Conservation (phyloP, 2,113 vertebrate genomes). For the Pavo muticus region DNA sequence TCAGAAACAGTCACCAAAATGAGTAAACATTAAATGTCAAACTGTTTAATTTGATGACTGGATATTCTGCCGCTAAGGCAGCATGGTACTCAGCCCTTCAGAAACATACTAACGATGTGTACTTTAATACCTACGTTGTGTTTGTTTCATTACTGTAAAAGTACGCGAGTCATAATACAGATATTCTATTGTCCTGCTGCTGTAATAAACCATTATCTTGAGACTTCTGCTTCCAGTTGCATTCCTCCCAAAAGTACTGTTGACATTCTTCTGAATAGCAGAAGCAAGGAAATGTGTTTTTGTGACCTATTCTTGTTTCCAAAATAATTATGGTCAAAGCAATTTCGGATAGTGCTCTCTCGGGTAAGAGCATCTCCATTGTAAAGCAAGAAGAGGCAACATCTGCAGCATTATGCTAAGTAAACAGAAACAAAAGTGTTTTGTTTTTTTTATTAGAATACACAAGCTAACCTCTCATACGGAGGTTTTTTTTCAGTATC, state of each 20-base stretch:
- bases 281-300: neutral
- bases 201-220: neutral
- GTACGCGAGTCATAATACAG: neutral
- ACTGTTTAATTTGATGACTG: neutral
- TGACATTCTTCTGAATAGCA: neutral
- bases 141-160: neutral
- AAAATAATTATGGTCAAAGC: neutral
- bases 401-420: neutral
- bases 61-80: neutral
- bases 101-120: neutral
- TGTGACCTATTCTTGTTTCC: neutral
- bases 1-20: fast-evolving
- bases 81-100: neutral
- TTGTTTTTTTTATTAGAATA: too few relatives aligned
- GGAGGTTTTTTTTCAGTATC: neutral
- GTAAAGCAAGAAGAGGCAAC: neutral
- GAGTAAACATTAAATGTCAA: neutral
- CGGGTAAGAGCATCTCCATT: neutral
- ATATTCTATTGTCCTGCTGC: neutral
- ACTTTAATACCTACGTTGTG: neutral
- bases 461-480: neutral
- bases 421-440: neutral
- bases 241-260: neutral
- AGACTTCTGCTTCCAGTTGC: neutral
- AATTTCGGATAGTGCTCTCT: neutral